Conservation (phyloP, 2,113 vertebrate species). For the Irena cyanogastra region DNA sequence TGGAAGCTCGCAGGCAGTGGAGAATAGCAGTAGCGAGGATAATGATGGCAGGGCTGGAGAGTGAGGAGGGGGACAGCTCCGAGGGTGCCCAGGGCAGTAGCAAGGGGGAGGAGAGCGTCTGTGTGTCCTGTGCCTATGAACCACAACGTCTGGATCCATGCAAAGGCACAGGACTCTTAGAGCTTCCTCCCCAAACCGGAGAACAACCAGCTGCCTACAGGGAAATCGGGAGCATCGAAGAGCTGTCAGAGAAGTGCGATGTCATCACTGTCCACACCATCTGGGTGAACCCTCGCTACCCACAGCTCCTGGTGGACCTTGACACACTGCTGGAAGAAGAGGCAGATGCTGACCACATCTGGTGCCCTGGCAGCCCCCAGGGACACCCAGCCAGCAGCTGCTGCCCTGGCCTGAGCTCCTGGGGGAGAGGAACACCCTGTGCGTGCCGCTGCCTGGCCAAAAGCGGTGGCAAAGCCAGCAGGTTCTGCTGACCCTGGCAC, state of each 20-base stretch:
- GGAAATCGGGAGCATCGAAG: too few relatives aligned
- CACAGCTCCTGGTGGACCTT: background rate
- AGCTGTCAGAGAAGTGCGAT: background rate
- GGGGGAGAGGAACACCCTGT: too few relatives aligned
- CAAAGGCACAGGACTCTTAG: too few relatives aligned
- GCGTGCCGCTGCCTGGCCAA: too few relatives aligned
- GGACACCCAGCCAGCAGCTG: too few relatives aligned
- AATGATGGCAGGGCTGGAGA: background rate
- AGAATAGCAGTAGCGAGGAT: background rate
- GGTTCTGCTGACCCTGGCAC: too few relatives aligned
- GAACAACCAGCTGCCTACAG: background rate
- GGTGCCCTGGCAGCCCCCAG: too few relatives aligned
- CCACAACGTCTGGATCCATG: background rate
- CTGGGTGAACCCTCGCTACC: background rate
- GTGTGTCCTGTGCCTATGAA: background rate
- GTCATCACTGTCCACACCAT: background rate
- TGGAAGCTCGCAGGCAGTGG: background rate
- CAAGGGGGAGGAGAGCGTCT: fast-evolving
- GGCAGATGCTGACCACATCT: too few relatives aligned
- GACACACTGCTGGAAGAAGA: fast-evolving
- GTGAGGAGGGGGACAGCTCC: background rate
- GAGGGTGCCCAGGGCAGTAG: background rate
- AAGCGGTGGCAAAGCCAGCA: too few relatives aligned
- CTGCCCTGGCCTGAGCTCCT: too few relatives aligned
- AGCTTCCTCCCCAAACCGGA: fast-evolving